These are phyloP conservation scores for Eustalomyia histrio DNA, from an alignment of 2,888 invertebrate genomes.

Conservation along the genomic window DNA sequence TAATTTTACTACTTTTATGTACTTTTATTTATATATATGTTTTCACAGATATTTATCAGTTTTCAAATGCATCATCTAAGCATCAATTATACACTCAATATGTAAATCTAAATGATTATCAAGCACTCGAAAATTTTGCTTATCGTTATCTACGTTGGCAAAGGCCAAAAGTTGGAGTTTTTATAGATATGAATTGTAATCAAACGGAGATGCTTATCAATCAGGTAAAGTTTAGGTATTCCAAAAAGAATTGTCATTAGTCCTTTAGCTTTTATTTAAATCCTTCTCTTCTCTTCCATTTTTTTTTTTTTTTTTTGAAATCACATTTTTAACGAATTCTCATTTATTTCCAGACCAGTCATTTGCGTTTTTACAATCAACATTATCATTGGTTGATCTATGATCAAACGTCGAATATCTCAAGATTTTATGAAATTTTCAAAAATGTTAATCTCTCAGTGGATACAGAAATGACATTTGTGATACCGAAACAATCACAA, in stretches of 20 bases:
- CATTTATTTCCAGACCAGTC: conserved; percentile 72
- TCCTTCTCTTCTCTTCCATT: too few species aligned
- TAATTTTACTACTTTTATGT: too few species aligned
- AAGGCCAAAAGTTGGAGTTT: conserved; percentile 69
- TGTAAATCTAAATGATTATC: conserved; percentile 63
- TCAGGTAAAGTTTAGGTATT: conserved; percentile 66
- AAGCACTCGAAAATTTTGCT: conserved; percentile 58
- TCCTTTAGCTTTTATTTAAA: too few species aligned
- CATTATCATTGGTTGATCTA: conserved; percentile 74
- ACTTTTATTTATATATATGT: too few species aligned
- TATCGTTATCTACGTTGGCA: conserved; percentile 67
- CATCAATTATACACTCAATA: conserved; percentile 68
- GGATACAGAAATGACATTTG: conserved; percentile 74
- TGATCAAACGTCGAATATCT: conserved; percentile 67
- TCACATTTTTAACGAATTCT: too few species aligned
- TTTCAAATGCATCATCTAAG: conserved; percentile 56
- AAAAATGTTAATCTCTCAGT: conserved; percentile 71
- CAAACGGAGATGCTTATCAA: conserved; percentile 68
- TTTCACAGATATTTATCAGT: conserved; percentile 66
- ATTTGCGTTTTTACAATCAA: conserved; percentile 68
- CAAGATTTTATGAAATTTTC: conserved; percentile 67
- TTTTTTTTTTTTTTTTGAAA: too few species aligned
- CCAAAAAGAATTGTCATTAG: too few species aligned
- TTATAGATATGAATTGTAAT: conserved; percentile 73
- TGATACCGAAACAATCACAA: conserved; percentile 39